Evolutionary conservation across 2,888 invertebrate species (phyloP), one percentile per base, ranked within the genome.

Genomic region (Dilophus febrilis): DNA sequence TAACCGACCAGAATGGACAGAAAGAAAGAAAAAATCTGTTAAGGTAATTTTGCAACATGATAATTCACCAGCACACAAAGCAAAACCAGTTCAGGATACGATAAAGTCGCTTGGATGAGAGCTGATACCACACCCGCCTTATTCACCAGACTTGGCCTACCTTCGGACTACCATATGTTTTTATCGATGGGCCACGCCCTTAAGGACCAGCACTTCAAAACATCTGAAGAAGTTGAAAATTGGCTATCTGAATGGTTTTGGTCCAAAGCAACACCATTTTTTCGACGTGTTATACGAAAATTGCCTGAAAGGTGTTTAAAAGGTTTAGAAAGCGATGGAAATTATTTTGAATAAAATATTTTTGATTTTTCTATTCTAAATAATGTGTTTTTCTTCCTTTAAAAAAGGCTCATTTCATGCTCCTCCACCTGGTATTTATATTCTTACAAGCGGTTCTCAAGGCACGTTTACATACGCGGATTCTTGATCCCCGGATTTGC

Each of bases 21-120:
- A 16, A 28, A 38, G 39, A 26, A 43, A 50, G n/a, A n/a, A n/a
- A n/a, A n/a, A n/a, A n/a, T n/a, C n/a, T 37, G 45, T 44, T 26
- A 47, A 48, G 42, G 43, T 49, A 4, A 49, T 50, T 46, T 44
- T 49, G 10, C 41, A 32, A 19, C 48, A 49, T 44, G 44, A 47
- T 38, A 50, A 48, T 35, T 44, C 46, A 45, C 42, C 45, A 18
- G 43, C 43, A 29, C 40, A 32, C 28, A 40, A 13, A 40, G n/a
- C 46, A 47, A 37, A 31, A 40, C 37, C 35, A 12, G 40, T 46
- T 13, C 44, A 48, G 45, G 46, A 40, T 8, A 48, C 45, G 37
- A 35, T 44, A 32, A 44, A 48, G 45, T 46, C 45, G 19, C 29
- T 49, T 11, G 42, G 44, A 40, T 47, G 46, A 45, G 47, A 49